Evolutionary conservation across 1,140 invertebrate genomes (phyloP), one percentile per base, ranked within the genome.

Genomic region (Panagrolaimus sp.): DNA sequence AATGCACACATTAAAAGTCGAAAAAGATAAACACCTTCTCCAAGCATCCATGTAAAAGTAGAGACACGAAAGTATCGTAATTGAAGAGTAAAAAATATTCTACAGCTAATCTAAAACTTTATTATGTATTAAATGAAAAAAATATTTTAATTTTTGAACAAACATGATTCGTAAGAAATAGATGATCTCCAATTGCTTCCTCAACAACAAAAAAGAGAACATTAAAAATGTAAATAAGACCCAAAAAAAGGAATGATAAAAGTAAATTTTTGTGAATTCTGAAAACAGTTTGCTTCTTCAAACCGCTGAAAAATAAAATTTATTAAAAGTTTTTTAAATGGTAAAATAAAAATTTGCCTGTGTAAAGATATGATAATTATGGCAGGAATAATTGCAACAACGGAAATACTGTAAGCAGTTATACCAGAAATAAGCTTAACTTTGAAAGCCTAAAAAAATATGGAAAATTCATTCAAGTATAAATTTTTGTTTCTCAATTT

Each of bases 251-350:
- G 21, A 88, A 84, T 1, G 87, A 86, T 0, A 83, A 47, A 74
- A 88, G 86, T 43, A 88, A 82, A 73, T 88, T 86, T 62, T 85
- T 79, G 74, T 88, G 88, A 26, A 88, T 83, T 32, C 83, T 84
- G 62, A 88, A 86, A n/a, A 83, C 72, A 17, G 80, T 73, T 55
- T 69, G 46, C 12, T 73, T 76, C 26, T 69, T 72, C n/a, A 75
- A 45, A n/a, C n/a, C 17, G 21, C 74, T 63, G 75, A 78, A 72
- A 58, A 12, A 24, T 52, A n/a, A 21, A 26, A 26, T n/a, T 58
- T n/a, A 17, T 26, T 78, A 47, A 17, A 76, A 73, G 28, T 73
- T 73, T 10, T 79, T 48, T 9, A 82, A 55, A 12, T 62, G 1
- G n/a, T n/a, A 4, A n/a, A n/a, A 46, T 55, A 43, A 45, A 2